Percentiles rank a stretch among this genome's conserved stretches.
Evolutionary conservation across 2,888 invertebrate species (phyloP).

Genomic region (Apodemia hepburni): DNA sequence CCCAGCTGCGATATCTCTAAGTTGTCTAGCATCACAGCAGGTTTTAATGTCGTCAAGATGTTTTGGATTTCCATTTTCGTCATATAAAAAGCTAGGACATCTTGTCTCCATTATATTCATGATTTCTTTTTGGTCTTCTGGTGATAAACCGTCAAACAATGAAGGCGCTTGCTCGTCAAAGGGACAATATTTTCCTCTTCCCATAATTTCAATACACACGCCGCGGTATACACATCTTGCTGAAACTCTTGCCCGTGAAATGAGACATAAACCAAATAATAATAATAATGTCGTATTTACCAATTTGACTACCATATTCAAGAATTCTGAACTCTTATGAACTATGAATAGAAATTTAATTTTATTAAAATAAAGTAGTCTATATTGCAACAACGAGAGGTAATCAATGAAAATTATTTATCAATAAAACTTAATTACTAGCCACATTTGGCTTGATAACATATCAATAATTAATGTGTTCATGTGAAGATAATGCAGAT

Average conservation of each 20-base stretch:
- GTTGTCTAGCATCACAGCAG: conserved; percentile 82
- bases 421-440: not conserved
- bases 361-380: not conserved
- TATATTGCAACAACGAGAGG: not conserved
- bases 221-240: conserved; percentile 56
- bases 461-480: conserved; percentile 59
- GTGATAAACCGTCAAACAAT: conserved; percentile 45
- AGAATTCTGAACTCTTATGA: not conserved
- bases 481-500: conserved; percentile 44
- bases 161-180: conserved; percentile 42
- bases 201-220: conserved; percentile 44
- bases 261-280: conserved; percentile 35
- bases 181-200: conserved; percentile 47
- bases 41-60: conserved; percentile 60
- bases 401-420: not conserved
- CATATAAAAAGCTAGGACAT: conserved; percentile 81
- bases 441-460: conserved; percentile 42
- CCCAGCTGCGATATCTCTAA: conserved; percentile 69
- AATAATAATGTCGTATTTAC: conserved; percentile 33
- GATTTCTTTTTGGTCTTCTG: conserved; percentile 50
- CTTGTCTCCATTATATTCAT: conserved; percentile 63
- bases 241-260: conserved; percentile 40
- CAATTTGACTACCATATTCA: not conserved
- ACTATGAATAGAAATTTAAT: not conserved
- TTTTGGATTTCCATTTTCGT: conserved; percentile 53